Evolutionary conservation across 2,113 vertebrate species (phyloP).

Genomic region (Halcyon senegalensis): DNA sequence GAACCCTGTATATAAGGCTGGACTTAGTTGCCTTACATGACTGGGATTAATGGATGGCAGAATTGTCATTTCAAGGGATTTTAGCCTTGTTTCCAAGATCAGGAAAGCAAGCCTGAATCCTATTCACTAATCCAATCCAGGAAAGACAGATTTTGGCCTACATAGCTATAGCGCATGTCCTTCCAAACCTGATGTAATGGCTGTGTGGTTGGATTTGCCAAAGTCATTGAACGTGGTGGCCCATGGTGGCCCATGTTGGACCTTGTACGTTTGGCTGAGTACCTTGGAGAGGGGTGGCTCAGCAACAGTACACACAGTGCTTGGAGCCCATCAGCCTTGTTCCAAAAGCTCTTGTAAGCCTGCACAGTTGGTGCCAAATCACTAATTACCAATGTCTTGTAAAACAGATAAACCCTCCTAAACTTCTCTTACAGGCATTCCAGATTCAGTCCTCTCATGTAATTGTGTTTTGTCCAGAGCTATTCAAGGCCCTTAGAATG

Average conservation of each 20-base stretch:
- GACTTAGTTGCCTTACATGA: not conserved
- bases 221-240: fast-evolving
- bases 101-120: not conserved
- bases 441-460: not conserved
- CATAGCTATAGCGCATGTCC: fast-evolving
- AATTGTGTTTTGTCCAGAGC: not conserved
- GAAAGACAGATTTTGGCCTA: not conserved
- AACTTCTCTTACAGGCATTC: not conserved
- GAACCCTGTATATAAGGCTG: not conserved
- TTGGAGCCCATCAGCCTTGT: not conserved
- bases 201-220: not conserved
- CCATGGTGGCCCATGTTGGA: fast-evolving
- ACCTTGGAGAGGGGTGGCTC: constrained; percentile 15
- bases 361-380: not conserved
- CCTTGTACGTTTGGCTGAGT: fast-evolving
- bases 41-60: not conserved
- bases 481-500: not conserved
- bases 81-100: not conserved
- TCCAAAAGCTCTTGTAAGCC: not conserved
- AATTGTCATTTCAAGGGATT: not conserved
- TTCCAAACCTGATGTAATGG: not conserved
- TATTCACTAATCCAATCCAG: fast-evolving
- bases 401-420: not conserved
- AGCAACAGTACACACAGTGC: fast-evolving
- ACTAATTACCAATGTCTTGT: not conserved